These are phyloP conservation scores for Euclidia mi DNA, from an alignment of 2,888 invertebrate species.

Conservation along the genomic window DNA sequence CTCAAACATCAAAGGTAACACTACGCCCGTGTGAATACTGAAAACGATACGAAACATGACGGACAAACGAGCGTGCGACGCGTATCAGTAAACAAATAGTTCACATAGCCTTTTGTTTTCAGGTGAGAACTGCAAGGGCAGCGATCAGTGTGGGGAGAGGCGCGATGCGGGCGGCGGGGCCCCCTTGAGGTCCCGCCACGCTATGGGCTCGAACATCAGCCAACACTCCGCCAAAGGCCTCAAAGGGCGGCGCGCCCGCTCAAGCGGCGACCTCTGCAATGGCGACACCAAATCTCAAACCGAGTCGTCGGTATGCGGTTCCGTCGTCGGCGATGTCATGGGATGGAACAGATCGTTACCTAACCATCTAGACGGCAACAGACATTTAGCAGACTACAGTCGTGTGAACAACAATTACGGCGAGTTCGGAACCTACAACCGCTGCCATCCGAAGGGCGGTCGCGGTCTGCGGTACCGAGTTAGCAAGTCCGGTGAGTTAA, in stretches of 20 bases:
- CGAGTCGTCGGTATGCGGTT: constrained; percentile 86
- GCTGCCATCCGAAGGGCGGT: constrained; percentile 83
- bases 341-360: constrained; percentile 91
- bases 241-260: constrained; percentile 93
- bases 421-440: constrained; percentile 83
- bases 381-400: constrained; percentile 89
- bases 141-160: constrained; percentile 65
- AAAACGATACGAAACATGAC: background rate
- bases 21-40: no score
- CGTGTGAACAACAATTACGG: constrained; percentile 90
- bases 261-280: constrained; percentile 94
- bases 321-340: constrained; percentile 87
- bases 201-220: constrained; percentile 95
- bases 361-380: constrained; percentile 92
- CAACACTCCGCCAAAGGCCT: constrained; percentile 93
- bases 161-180: constrained; percentile 84
- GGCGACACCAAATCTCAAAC: constrained; percentile 87
- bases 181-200: constrained; percentile 86
- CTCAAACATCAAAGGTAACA: no score
- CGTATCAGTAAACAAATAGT: constrained; percentile 14
- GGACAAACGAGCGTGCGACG: no score
- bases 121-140: constrained; percentile 69
- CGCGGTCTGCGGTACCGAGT: constrained; percentile 84
- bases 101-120: constrained; percentile 43
- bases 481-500: constrained; percentile 83